A percentile compares a stretch with the other conserved stretches of the same genome.
Evolutionary conservation across 1,140 invertebrate genomes (phyloP).

Genomic region (Brachionus koreanus): DNA sequence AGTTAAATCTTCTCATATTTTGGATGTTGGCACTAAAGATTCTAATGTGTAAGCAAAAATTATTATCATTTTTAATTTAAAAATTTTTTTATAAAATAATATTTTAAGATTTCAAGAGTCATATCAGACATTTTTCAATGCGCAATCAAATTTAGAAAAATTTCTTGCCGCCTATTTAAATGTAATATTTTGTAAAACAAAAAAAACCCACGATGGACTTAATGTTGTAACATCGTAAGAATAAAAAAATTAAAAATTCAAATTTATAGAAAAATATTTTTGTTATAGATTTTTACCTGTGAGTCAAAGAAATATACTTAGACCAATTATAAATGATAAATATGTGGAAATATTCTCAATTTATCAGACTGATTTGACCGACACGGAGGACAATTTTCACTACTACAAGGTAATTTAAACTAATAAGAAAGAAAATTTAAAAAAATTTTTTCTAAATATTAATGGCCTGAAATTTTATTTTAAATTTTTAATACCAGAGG

Average conservation of each 20-base stretch:
- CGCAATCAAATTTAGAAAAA: conserved; percentile 52
- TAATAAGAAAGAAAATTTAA: no score
- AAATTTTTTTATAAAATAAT: neutral
- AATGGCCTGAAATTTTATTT: no score
- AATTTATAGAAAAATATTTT: neutral
- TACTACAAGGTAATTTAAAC: conserved; percentile 52
- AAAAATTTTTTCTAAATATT: no score
- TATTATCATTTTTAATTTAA: neutral
- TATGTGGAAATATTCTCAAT: conserved; percentile 57
- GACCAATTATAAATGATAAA: conserved; percentile 54
- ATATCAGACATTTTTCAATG: conserved; percentile 51
- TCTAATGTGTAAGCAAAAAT: conserved; percentile 4
- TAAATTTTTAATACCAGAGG: no score
- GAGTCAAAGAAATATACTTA: conserved; percentile 51
- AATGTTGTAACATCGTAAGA: conserved; percentile 54
- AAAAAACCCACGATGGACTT: conserved; percentile 56
- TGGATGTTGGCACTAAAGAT: conserved; percentile 59
- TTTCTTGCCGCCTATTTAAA: conserved; percentile 55
- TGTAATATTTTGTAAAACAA: conserved; percentile 54
- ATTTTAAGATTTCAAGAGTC: conserved; percentile 55
- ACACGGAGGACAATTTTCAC: conserved; percentile 55
- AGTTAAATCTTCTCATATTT: conserved; percentile 55
- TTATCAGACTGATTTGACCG: conserved; percentile 55
- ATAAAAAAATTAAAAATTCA: neutral
- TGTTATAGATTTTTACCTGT: conserved; percentile 50